Conservation (phyloP, 92 coral and sea anemone species). For the Zoanthus solanderi region DNA sequence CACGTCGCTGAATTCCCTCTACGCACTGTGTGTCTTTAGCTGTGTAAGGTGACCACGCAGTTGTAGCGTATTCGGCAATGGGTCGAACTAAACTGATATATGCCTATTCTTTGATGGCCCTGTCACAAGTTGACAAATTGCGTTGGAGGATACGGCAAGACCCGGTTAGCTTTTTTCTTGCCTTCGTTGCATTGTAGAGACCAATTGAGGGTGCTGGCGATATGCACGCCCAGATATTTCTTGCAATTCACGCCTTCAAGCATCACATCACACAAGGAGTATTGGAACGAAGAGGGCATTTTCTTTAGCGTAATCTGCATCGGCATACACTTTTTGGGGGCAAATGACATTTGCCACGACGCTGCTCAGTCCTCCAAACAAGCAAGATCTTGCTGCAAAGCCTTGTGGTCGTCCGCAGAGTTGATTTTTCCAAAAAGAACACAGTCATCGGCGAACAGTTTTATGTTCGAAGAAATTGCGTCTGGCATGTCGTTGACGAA, state of each 20-base stretch:
- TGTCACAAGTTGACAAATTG: slow-evolving; percentile 24
- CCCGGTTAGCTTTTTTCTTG: slow-evolving; percentile 32
- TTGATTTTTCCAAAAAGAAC: slow-evolving; percentile 13
- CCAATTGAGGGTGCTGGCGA: background rate
- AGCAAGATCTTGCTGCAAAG: slow-evolving; percentile 24
- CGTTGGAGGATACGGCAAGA: slow-evolving; percentile 20
- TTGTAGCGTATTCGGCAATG: slow-evolving; percentile 34
- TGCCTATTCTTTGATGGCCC: slow-evolving; percentile 30
- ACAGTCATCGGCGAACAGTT: slow-evolving; percentile 25
- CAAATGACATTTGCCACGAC: slow-evolving; percentile 40
- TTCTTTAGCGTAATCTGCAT: slow-evolving; percentile 45
- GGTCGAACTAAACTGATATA: slow-evolving; percentile 33
- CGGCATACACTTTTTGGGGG: slow-evolving; percentile 34
- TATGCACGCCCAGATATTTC: slow-evolving; percentile 50
- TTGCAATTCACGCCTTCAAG: slow-evolving; percentile 38
- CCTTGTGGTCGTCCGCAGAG: slow-evolving; percentile 13
- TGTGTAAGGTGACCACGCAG: slow-evolving; percentile 37
- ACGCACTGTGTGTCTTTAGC: background rate
- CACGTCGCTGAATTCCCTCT: slow-evolving; percentile 11
- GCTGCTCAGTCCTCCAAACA: slow-evolving; percentile 36
- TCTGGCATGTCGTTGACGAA: slow-evolving; percentile 5
- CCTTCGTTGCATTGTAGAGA: slow-evolving; percentile 26
- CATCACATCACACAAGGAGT: slow-evolving; percentile 17
- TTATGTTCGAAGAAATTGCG: slow-evolving; percentile 16
- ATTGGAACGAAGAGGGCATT: slow-evolving; percentile 23